Evolutionary conservation across 2,797 vertebrate genomes (phyloP).

Genomic region (Malacoctenus gilli): DNA sequence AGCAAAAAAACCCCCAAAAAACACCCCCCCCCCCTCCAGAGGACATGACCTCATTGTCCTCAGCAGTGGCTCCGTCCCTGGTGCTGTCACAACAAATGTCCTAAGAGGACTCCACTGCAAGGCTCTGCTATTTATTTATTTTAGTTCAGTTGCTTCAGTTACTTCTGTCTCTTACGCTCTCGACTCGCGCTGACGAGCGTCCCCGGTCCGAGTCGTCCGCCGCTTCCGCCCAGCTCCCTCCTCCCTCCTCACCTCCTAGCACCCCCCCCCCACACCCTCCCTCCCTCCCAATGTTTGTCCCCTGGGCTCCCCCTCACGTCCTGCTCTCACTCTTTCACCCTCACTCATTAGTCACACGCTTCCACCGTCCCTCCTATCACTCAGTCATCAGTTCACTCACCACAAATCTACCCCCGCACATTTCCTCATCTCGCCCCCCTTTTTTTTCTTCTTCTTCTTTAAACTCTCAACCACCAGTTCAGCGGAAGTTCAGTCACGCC

Average conservation of each 20-base stretch:
- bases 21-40: neutral
- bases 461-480: conserved; percentile 36
- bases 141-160: conserved; percentile 5
- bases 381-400: conserved; percentile 49
- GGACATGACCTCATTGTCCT: conserved; percentile 19
- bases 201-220: conserved; percentile 5
- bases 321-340: conserved; percentile 19
- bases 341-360: conserved; percentile 46
- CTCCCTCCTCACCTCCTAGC: neutral
- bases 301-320: neutral
- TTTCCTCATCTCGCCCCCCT: conserved; percentile 5
- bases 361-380: conserved; percentile 30
- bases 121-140: conserved; percentile 18
- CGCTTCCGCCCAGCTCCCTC: neutral
- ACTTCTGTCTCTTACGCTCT: conserved; percentile 7
- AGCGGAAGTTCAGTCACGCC: conserved; percentile 45
- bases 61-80: conserved; percentile 10
- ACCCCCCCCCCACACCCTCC: conserved; percentile 8
- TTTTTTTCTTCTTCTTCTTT: conserved; percentile 8
- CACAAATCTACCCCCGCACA: neutral
- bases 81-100: conserved; percentile 39
- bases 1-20: neutral
- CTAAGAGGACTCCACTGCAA: conserved; percentile 11
- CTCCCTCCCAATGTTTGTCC: conserved; percentile 36
- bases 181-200: neutral